phyloP scores from a whole-genome alignment of 2,888 invertebrate species.

The Cheilosia grossa region DNA sequence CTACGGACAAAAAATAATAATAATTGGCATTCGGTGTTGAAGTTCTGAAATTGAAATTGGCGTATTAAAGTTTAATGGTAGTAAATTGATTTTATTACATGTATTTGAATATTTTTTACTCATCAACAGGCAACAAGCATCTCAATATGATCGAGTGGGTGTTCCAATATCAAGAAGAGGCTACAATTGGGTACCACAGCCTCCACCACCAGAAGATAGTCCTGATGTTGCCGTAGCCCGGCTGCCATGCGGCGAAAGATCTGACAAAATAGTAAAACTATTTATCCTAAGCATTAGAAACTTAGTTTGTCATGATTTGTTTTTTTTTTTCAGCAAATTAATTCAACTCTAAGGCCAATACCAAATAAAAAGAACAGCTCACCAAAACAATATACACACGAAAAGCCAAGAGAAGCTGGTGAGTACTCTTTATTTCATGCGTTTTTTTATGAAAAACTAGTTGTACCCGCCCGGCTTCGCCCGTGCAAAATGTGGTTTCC shows the following conservation, averaged over 20 bases:
- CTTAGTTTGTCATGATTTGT: conserved; percentile 27
- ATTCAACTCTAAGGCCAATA: conserved; percentile 83
- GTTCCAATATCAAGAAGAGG: conserved; percentile 95
- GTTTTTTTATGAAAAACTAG: too few relatives aligned
- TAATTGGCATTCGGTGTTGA: too few relatives aligned
- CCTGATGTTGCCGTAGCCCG: conserved; percentile 93
- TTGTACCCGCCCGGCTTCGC: too few relatives aligned
- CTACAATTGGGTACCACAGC: conserved; percentile 97
- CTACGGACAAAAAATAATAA: too few relatives aligned
- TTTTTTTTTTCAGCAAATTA: conserved; percentile 80
- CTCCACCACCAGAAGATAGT: conserved; percentile 95
- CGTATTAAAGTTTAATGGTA: not conserved
- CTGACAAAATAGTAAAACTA: conserved; percentile 87
- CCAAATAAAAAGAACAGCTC: conserved; percentile 87
- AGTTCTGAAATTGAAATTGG: too few relatives aligned
- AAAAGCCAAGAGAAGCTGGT: conserved; percentile 82
- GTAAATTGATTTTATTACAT: not conserved
- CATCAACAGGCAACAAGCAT: conserved; percentile 88
- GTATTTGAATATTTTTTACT: not conserved
- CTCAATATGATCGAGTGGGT: conserved; percentile 95
- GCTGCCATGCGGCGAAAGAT: conserved; percentile 92
- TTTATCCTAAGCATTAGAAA: not conserved
- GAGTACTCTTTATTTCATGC: conserved; percentile 76
- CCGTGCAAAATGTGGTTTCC: too few relatives aligned
- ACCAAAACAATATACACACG: conserved; percentile 84